Evolutionary conservation across 1,140 invertebrate genomes (phyloP).

Genomic region (Portunus trituberculatus): DNA sequence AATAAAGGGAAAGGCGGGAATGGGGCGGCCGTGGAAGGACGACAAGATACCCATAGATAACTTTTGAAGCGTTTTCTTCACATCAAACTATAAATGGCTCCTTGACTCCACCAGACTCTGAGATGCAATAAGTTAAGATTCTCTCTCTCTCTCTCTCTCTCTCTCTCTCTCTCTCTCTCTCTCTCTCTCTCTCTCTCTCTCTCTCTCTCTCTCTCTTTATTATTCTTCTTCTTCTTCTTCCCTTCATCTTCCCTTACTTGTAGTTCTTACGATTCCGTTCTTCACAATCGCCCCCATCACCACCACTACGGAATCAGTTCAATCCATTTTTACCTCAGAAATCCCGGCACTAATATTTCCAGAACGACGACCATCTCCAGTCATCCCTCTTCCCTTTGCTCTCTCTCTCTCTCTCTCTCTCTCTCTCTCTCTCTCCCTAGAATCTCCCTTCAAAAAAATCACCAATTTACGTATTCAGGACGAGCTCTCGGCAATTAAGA

Average conservation of each 20-base stretch:
- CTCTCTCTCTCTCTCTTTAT: background rate
- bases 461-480: constrained; percentile 40
- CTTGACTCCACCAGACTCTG: background rate
- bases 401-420: too few species aligned
- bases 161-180: background rate
- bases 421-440: background rate
- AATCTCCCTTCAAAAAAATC: background rate
- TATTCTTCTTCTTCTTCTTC: background rate
- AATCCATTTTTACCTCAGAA: background rate
- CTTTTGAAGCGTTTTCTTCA: background rate
- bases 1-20: background rate
- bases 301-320: background rate
- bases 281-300: background rate
- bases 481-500: constrained; percentile 45
- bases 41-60: background rate
- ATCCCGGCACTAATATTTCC: background rate
- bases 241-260: background rate
- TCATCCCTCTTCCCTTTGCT: too few species aligned
- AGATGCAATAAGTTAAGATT: background rate
- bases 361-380: background rate
- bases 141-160: background rate
- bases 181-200: background rate
- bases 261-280: background rate
- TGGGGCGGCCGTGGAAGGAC: background rate
- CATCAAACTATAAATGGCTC: background rate